A percentile compares a stretch with the other conserved stretches of the same genome.
Evolutionary conservation across 2,888 invertebrate species (phyloP).

Genomic region (Agrotis segetum): DNA sequence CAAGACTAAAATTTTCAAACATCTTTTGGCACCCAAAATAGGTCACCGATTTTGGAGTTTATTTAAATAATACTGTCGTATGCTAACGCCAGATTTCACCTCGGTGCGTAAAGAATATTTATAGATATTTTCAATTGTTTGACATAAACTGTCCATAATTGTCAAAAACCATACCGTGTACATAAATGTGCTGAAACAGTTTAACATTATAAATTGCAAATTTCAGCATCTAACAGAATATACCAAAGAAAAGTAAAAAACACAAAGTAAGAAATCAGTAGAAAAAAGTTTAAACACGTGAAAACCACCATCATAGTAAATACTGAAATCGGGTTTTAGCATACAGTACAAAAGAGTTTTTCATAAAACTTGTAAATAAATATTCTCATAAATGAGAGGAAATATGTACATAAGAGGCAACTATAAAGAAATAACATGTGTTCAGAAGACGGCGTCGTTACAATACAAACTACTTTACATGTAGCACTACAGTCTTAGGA

Average conservation of each 20-base stretch:
- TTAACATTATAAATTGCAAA: not conserved
- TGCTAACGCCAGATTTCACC: conserved; percentile 55
- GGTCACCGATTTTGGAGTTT: conserved; percentile 35
- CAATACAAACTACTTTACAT: conserved; percentile 57
- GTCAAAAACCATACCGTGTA: not conserved
- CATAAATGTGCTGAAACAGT: not conserved
- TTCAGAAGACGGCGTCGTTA: conserved; percentile 63
- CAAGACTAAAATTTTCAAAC: conserved; percentile 27
- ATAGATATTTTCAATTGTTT: no score
- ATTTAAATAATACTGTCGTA: conserved; percentile 56
- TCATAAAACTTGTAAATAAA: conserved; percentile 20
- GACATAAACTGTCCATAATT: not conserved
- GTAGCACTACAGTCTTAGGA: conserved; percentile 67
- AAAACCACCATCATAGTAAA: conserved; percentile 27
- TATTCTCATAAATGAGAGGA: conserved; percentile 42
- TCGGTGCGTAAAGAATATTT: not conserved
- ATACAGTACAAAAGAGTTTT: conserved; percentile 34
- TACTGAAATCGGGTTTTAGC: conserved; percentile 52
- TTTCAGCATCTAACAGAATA: not conserved
- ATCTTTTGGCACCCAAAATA: conserved; percentile 52
- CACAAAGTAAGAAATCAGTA: conserved; percentile 7
- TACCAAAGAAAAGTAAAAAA: not conserved
- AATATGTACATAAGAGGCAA: conserved; percentile 52
- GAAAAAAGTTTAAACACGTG: not conserved
- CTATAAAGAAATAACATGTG: conserved; percentile 58